Percentiles rank a stretch among this genome's conserved stretches.
Conservation (phyloP, 2,113 vertebrate species). For the Aphyosemion australe region DNA sequence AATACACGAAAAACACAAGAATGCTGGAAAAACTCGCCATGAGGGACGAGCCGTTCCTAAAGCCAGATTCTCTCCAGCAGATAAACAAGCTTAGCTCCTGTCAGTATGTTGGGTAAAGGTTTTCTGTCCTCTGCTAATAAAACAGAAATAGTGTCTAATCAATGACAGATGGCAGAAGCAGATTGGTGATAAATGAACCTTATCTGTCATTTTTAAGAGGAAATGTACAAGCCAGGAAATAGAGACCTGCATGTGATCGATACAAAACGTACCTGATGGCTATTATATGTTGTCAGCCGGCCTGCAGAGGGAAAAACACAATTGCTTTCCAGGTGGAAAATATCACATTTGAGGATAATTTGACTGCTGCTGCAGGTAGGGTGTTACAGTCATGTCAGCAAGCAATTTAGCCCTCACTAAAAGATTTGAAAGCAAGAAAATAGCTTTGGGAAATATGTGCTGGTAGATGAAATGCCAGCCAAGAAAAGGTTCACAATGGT, state of each 20-base stretch:
- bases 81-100: no score
- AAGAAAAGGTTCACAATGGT: no score
- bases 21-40: background rate
- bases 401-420: background rate
- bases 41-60: background rate
- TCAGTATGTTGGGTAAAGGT: background rate
- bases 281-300: constrained; percentile 11
- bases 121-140: constrained; percentile 16
- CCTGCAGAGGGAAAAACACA: background rate
- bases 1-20: constrained; percentile 21
- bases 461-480: background rate
- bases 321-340: constrained; percentile 10
- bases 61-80: no score
- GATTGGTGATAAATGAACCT: constrained; percentile 15
- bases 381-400: background rate
- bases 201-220: constrained; percentile 4
- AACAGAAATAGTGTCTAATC: constrained; percentile 30
- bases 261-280: constrained; percentile 5
- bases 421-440: constrained; percentile 1
- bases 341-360: background rate
- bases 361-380: background rate
- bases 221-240: background rate
- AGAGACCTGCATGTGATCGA: constrained; percentile 20
- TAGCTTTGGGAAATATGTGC: background rate
- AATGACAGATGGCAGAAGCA: constrained; percentile 20